phyloP scores from a whole-genome alignment of 2,113 vertebrate species.

The Illadopsis cleaveri region DNA sequence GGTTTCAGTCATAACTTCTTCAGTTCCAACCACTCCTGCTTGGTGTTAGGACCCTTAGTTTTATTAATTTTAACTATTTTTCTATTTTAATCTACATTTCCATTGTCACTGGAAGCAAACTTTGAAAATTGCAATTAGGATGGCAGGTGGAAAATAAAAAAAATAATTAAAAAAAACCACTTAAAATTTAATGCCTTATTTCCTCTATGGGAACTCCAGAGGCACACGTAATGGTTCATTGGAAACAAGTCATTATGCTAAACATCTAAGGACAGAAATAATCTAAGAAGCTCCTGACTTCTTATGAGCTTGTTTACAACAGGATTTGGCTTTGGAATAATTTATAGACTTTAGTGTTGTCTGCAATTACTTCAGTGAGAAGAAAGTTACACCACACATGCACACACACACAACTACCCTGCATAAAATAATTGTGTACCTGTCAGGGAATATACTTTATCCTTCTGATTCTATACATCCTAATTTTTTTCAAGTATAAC shows the following conservation, averaged over 20 bases:
- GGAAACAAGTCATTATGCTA: constrained; percentile 61
- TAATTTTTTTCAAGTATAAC: background rate
- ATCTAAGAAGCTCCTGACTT: constrained; percentile 39
- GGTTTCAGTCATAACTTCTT: background rate
- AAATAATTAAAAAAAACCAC: background rate
- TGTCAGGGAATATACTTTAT: constrained; percentile 4
- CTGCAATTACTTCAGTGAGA: constrained; percentile 61
- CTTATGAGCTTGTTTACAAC: constrained; percentile 56
- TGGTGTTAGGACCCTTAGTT: background rate
- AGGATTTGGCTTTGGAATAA: constrained; percentile 59
- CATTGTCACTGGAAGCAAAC: background rate
- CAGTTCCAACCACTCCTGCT: background rate
- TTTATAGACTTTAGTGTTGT: constrained; percentile 53
- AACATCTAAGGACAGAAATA: constrained; percentile 57
- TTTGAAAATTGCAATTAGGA: background rate
- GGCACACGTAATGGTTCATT: background rate
- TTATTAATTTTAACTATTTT: background rate
- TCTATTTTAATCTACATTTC: background rate
- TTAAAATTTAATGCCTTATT: constrained; percentile 34
- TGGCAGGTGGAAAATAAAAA: background rate
- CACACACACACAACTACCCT: background rate
- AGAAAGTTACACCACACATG: background rate
- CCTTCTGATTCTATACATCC: background rate
- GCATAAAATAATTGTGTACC: constrained; percentile 40
- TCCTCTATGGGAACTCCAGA: constrained; percentile 26